Base-by-base conservation (phyloP, 2,888 invertebrate species). In the Aquatica leii region DNA sequence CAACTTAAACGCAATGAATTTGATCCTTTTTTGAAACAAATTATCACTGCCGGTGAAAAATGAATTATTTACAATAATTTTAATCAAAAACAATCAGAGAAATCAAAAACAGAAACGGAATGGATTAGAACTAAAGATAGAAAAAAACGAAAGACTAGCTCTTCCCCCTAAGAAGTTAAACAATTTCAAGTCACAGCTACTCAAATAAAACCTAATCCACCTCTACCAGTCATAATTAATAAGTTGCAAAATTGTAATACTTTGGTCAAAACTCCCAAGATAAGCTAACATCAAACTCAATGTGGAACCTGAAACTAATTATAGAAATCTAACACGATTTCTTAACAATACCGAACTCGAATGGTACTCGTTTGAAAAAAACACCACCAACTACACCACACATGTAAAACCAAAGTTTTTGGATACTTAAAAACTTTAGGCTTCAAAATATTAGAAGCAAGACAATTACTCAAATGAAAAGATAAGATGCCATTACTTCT, bases 311-410 rank as follows among this genome's bases (percentile, higher is more conserved):
- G 40, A 53, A 53, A 40, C 53, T 17, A 17, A 40, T 53, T 53
- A 53, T 53, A 53, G 53, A 12, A 53, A 53, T 40, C 37, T 53
- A 37, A 53, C 53, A 40, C 37, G 53, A 53, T 53, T 37, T 20
- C 53, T 53, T 53, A 53, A 53, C 35, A 53, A n/a, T 37, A 53
- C 53, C 15, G 53, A 53, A 18, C 18, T 37, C 40, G 53, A 53
- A 53, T 55, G 55, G 46, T 55, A 55, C 31, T 55, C 55, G 15
- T 55, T 55, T 18, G 46, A 43, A 46, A 46, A 55, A 55, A 46
- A 55, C 46, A 31, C 14, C 31, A 34, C 55, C 46, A 18, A 55
- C 46, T 55, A 46, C 55, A 55, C 17, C 46, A 24, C 2, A 46
- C 43, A 55, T 46, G 55, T 18, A 31, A 43, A 55, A 43, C 31